Conservation (phyloP, 2,888 invertebrate genomes). For the Aleiodes testaceus region DNA sequence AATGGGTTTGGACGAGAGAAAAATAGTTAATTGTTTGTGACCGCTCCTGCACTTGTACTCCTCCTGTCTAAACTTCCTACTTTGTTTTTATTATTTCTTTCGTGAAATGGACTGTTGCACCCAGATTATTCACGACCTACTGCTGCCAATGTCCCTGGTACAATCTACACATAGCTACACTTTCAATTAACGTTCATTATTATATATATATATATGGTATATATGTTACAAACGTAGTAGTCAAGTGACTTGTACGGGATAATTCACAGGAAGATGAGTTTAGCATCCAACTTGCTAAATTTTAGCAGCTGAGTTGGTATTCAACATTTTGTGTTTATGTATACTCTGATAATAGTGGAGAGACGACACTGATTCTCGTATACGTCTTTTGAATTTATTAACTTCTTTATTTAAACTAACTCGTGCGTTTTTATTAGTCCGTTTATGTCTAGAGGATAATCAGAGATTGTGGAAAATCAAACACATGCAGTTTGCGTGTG, state of each 20-base stretch:
- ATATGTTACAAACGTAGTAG: slow-evolving; percentile 1
- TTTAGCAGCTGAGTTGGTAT: background rate
- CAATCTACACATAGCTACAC: slow-evolving; percentile 34
- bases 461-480: slow-evolving; percentile 16
- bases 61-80: slow-evolving; percentile 7
- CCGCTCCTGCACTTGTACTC: slow-evolving; percentile 5
- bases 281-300: background rate
- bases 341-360: background rate
- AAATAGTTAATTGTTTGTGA: slow-evolving; percentile 1
- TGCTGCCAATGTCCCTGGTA: slow-evolving; percentile 33
- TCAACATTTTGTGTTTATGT: background rate
- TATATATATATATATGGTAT: slow-evolving; percentile 2
- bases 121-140: slow-evolving; percentile 42
- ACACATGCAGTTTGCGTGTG: slow-evolving; percentile 12
- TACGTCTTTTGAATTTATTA: slow-evolving; percentile 30
- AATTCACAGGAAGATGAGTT: slow-evolving; percentile 17
- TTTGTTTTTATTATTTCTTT: slow-evolving; percentile 5
- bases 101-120: slow-evolving; percentile 22
- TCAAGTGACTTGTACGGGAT: slow-evolving; percentile 9
- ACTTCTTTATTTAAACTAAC: background rate
- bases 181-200: slow-evolving; percentile 50
- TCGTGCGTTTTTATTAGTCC: background rate
- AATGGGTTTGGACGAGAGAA: no score
- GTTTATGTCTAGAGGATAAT: background rate
- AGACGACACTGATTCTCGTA: background rate